Evolutionary conservation across 2,113 vertebrate species (phyloP), one percentile per base, ranked within the genome.

Genomic region (Indicator indicator): DNA sequence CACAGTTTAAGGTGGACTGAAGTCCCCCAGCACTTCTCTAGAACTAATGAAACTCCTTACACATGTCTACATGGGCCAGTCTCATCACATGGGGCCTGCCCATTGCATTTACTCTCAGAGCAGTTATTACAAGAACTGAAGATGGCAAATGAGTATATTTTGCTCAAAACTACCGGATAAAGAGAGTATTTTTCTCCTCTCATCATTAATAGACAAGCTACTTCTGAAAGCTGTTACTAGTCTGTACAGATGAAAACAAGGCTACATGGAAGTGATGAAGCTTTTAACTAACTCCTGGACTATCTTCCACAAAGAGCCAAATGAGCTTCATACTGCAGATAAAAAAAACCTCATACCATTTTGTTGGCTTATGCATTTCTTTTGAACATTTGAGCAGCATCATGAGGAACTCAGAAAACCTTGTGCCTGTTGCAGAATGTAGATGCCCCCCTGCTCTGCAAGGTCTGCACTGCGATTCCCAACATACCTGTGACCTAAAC

Each of bases 31-130:
- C 28, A 56, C 33, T 55, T 77, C n/a, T 80, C 36, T 27, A n/a
- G 30, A 85, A 6, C 30, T 9, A 1, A 0, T 24, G 50, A 27
- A 82, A 59, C 30, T n/a, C 3, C 70, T 71, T 30, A 28, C 9
- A 21, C 11, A 5, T 0, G 1, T 7, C 59, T 46, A 6, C 5
- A 13, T 7, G 5, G 2, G 12, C 13, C 60, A 62, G 64, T 8
- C 46, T 18, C 77, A 67, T 16, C 56, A n/a, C 56, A 28, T 2
- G 26, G 62, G 56, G n/a, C 42, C 60, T 67, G 80, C 36, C 26
- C 26, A 2, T 1, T 28, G n/a, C n/a, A 59, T 54, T 78, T 68
- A 9, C 50, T 54, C 18, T 9, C 50, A 65, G 8, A 75, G 55
- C 32, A 72, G 38, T 27, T 62, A 40, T n/a, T 24, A 65, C 50